phyloP scores from a whole-genome alignment of 2,113 vertebrate species.

The Poeciliopsis retropinna region DNA sequence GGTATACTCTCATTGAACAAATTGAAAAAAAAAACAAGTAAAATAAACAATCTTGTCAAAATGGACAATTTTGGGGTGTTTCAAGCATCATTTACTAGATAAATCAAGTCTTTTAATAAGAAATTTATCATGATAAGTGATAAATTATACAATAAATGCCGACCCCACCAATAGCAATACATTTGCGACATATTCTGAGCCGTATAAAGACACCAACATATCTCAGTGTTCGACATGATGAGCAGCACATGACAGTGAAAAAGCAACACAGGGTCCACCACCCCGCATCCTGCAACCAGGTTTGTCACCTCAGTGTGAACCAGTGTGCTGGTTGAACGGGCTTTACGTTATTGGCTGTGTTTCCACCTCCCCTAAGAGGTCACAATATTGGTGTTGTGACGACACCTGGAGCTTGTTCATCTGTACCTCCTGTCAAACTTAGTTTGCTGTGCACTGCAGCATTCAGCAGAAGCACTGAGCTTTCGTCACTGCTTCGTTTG shows the following conservation, averaged over 20 bases:
- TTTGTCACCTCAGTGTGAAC: constrained; percentile 48
- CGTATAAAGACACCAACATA: not conserved
- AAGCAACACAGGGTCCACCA: constrained; percentile 45
- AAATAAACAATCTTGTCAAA: too few relatives aligned
- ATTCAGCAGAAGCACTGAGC: not conserved
- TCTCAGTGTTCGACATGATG: constrained; percentile 25
- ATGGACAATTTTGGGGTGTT: too few relatives aligned
- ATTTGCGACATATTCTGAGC: too few relatives aligned
- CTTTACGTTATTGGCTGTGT: constrained; percentile 40
- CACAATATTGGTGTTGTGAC: constrained; percentile 25
- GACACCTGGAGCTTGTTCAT: constrained; percentile 27
- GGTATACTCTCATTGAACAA: too few relatives aligned
- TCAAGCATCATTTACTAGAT: too few relatives aligned
- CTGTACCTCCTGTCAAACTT: constrained; percentile 21
- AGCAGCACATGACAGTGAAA: constrained; percentile 41
- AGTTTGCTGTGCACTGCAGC: constrained; percentile 15
- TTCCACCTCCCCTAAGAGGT: constrained; percentile 31
- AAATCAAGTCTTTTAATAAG: too few relatives aligned
- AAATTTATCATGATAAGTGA: too few relatives aligned
- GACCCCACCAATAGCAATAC: too few relatives aligned
- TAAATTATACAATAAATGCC: too few relatives aligned
- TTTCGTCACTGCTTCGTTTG: not conserved
- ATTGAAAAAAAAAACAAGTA: too few relatives aligned
- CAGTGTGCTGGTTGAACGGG: not conserved
- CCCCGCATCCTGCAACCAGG: constrained; percentile 2